Percentiles rank a stretch among this genome's conserved stretches.
These are phyloP conservation scores for Ypsolopha scabrella DNA, from an alignment of 2,888 invertebrate genomes.

Conservation along the genomic window DNA sequence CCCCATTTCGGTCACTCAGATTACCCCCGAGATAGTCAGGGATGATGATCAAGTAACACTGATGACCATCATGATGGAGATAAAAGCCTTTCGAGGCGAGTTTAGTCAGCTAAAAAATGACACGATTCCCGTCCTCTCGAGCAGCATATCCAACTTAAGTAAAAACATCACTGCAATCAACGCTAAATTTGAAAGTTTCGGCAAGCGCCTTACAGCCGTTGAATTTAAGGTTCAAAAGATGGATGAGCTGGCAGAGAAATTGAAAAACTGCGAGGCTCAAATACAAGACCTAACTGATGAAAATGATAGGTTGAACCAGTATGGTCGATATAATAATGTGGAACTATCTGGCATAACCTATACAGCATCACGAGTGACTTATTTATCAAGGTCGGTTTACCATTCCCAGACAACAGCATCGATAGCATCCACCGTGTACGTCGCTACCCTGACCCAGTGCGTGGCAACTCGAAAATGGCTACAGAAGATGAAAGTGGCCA, in stretches of 20 bases:
- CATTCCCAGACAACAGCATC: not conserved
- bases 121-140: not conserved
- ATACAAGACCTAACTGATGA: not conserved
- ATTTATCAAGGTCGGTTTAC: conserved; percentile 3
- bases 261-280: not conserved
- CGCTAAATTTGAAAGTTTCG: not conserved
- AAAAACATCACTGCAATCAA: not conserved
- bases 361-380: not conserved
- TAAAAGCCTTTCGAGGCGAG: not conserved
- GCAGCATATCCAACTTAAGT: not conserved
- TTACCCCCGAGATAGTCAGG: not conserved
- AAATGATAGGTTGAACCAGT: conserved; percentile 1
- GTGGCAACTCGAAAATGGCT: not conserved
- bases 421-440: conserved; percentile 8
- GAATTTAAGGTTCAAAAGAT: not conserved
- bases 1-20: not conserved
- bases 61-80: not conserved
- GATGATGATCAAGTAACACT: not conserved
- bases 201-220: not conserved
- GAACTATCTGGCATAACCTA: conserved; percentile 9
- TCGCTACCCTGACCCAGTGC: not conserved
- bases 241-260: not conserved
- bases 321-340: conserved; percentile 6
- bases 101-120: not conserved
- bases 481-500: not conserved